Evolutionary conservation across 2,797 vertebrate species (phyloP), one percentile per base, ranked within the genome.

Genomic region (Lagodon rhomboides): DNA sequence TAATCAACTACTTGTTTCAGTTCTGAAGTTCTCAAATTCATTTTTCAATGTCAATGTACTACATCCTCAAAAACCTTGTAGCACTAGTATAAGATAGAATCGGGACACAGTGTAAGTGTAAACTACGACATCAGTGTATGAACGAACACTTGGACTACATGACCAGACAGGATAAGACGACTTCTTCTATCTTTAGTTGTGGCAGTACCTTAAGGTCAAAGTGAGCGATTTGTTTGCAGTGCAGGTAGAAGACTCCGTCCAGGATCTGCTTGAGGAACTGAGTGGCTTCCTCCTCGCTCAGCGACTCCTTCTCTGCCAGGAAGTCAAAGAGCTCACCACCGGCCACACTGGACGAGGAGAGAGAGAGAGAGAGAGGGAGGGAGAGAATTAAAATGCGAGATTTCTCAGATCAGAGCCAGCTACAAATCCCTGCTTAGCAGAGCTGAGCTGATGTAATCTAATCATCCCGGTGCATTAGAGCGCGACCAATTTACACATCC

Each of bases 211-310:
- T 99, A 30, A 99, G 97, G 95, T 99, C 98, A 77, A 99, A 99
- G 94, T 99, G 98, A 71, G 98, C 98, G 55, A 99, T 99, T 43
- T 96, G 95, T 85, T 98, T 97, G 74, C 96, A 96, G 90, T 99
- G 98, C 59, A 99, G 96, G 94, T 99, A 99, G 89, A 96, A 95
- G 90, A 99, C 98, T 34, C 98, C 98, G 15, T 98, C 98, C 84
- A 99, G 96, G 90, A 99, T 99, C 91, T 99, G 98, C 84, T 99
- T 99, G 75, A 99, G 97, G 95, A 99, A 99, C 94, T 99, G 98
- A 0, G 98, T 99, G 80, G 98, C 98, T 88, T 99, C 98, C 83
- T 99, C 98, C 92, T 99, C 98, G 0, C 97, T 97, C 73, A 99
- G 93, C 13, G 98, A 99, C 94, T 99, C 98, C 79, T 99, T 99